Evolutionary conservation across 2,113 vertebrate genomes (phyloP).

Genomic region (Scopus umbretta): DNA sequence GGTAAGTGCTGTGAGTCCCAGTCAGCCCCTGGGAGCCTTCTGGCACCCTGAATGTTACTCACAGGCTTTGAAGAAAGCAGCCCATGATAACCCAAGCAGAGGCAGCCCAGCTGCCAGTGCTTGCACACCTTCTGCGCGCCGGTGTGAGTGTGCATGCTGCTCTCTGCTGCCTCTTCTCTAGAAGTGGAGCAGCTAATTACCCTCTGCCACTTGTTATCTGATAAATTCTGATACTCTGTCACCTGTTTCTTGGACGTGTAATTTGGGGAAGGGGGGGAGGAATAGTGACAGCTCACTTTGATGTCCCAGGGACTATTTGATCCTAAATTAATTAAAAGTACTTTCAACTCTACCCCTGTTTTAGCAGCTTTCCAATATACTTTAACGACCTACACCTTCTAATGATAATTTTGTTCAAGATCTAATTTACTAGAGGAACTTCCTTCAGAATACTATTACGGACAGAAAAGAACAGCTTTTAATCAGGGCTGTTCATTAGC

Average conservation of each 20-base stretch:
- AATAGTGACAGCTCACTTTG: not conserved
- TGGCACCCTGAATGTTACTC: not conserved
- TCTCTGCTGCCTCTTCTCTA: not conserved
- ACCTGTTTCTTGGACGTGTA: not conserved
- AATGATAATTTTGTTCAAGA: not conserved
- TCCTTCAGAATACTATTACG: not conserved
- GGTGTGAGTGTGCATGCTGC: not conserved
- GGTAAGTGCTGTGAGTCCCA: not conserved
- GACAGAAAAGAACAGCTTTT: not conserved
- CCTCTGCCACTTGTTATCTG: not conserved
- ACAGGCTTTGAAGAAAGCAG: not conserved
- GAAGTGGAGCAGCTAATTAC: not conserved
- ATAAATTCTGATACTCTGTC: not conserved
- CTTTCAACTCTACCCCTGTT: not conserved
- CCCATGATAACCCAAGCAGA: fast-evolving
- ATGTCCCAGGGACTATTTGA: not conserved
- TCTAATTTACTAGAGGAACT: not conserved
- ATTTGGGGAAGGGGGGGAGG: not conserved
- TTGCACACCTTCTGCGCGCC: not conserved
- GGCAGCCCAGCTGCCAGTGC: not conserved
- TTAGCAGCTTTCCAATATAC: not conserved
- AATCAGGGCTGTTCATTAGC: not conserved
- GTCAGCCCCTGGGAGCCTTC: not conserved
- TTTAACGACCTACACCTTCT: not conserved
- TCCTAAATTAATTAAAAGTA: not conserved